A percentile compares a stretch with the other conserved stretches of the same genome.
Conservation (phyloP, 2,888 invertebrate species). For the Apantesis nais region DNA sequence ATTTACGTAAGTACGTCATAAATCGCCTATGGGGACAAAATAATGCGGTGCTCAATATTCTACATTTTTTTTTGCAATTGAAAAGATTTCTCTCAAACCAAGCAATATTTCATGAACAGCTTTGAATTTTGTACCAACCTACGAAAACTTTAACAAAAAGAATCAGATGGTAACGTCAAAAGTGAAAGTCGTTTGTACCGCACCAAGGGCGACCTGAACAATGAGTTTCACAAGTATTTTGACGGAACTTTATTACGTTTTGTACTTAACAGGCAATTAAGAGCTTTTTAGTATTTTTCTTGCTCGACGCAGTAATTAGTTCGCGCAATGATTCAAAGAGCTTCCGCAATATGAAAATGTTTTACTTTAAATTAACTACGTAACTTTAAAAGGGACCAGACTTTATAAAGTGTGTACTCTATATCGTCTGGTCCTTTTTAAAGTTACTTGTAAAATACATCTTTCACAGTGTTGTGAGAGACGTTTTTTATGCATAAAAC, state of each 20-base stretch:
- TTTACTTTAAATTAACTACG: constrained; percentile 28
- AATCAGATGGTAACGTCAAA: constrained; percentile 53
- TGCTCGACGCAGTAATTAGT: constrained; percentile 54
- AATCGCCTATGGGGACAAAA: constrained; percentile 37
- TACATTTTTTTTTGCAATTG: constrained; percentile 40
- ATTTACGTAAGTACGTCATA: constrained; percentile 45
- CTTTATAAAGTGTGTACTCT: background rate
- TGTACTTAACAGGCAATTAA: constrained; percentile 61
- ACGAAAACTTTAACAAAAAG: constrained; percentile 49
- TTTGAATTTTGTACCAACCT: constrained; percentile 36
- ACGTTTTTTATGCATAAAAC: background rate
- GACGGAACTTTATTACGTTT: constrained; percentile 61
- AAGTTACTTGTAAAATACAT: no score
- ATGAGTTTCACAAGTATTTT: constrained; percentile 67
- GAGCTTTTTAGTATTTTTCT: constrained; percentile 58
- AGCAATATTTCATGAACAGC: constrained; percentile 39
- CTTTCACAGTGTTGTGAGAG: no score
- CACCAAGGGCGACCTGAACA: constrained; percentile 55
- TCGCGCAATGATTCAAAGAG: constrained; percentile 45
- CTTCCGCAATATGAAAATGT: constrained; percentile 32
- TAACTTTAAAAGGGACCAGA: background rate
- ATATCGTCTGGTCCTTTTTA: no score
- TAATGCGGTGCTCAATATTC: constrained; percentile 48
- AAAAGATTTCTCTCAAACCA: constrained; percentile 37
- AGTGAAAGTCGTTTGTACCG: constrained; percentile 51